A percentile compares a stretch with the other conserved stretches of the same genome.
These are phyloP conservation scores for Liasis olivaceus DNA, from an alignment of 2,797 vertebrate species.

Conservation along the genomic window DNA sequence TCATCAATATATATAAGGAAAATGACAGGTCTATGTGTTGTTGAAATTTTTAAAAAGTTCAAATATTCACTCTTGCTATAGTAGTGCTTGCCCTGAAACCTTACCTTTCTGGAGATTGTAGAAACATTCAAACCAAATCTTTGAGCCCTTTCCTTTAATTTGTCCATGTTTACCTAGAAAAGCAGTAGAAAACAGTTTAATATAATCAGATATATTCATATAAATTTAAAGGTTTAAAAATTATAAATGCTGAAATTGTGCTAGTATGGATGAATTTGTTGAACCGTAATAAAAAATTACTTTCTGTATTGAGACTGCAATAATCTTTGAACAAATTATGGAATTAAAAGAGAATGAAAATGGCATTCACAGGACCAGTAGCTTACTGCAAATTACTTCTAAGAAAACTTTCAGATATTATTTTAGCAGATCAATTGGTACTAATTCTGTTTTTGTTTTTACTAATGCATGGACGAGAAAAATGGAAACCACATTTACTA, in stretches of 20 bases:
- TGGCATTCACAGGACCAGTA: neutral
- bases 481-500: neutral
- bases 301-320: neutral
- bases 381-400: neutral
- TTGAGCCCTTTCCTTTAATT: slow-evolving; percentile 91
- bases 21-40: neutral
- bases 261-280: neutral
- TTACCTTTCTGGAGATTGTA: slow-evolving; percentile 89
- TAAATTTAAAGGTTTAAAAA: neutral
- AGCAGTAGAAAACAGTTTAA: neutral
- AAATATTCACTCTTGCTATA: neutral
- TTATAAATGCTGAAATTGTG: neutral
- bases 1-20: neutral
- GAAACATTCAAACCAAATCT: slow-evolving; percentile 91
- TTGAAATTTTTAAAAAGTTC: neutral
- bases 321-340: neutral
- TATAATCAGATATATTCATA: neutral
- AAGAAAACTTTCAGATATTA: neutral
- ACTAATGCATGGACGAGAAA: neutral
- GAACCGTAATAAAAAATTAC: neutral
- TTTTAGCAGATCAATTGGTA: neutral
- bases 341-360: neutral
- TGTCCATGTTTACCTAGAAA: slow-evolving; percentile 83
- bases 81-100: neutral
- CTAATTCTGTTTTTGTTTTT: neutral